These are phyloP conservation scores for Leucoraja erinaceus DNA, from an alignment of 2,113 vertebrate species.

Conservation along the genomic window DNA sequence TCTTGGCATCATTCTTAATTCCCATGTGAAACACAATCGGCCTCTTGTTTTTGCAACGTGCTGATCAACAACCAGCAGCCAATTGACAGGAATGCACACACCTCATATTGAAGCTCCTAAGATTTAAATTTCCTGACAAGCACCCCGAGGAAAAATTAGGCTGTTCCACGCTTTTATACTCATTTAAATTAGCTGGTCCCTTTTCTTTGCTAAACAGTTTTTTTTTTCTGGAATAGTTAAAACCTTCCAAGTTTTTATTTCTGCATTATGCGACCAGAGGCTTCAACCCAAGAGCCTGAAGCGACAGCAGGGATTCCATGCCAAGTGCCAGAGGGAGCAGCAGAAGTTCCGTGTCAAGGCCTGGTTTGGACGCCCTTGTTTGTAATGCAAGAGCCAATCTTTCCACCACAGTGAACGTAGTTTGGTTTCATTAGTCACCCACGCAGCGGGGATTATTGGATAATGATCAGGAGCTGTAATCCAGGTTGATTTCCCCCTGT, in stretches of 20 bases:
- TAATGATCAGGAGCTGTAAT: not conserved
- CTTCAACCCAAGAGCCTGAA: no score
- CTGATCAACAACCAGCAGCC: not conserved
- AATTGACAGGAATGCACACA: not conserved
- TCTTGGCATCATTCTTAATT: not conserved
- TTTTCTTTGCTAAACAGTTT: not conserved
- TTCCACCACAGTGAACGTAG: not conserved
- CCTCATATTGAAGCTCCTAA: no score
- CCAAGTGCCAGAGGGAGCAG: not conserved
- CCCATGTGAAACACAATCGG: slow-evolving; percentile 4
- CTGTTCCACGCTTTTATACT: not conserved
- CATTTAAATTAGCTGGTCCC: not conserved
- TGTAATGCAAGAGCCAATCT: not conserved
- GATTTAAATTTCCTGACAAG: not conserved
- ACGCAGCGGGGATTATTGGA: not conserved
- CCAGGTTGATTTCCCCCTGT: not conserved
- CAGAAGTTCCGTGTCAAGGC: not conserved
- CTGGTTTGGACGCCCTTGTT: not conserved
- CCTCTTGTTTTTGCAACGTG: slow-evolving; percentile 10
- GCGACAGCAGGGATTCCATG: not conserved
- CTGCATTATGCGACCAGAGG: not conserved
- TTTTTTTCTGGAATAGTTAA: not conserved
- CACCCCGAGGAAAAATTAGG: not conserved
- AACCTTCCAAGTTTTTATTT: not conserved
- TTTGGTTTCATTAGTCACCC: not conserved